Evolutionary conservation across 2,888 invertebrate species (phyloP).

Genomic region (Synanthedon andrenaeformis): DNA sequence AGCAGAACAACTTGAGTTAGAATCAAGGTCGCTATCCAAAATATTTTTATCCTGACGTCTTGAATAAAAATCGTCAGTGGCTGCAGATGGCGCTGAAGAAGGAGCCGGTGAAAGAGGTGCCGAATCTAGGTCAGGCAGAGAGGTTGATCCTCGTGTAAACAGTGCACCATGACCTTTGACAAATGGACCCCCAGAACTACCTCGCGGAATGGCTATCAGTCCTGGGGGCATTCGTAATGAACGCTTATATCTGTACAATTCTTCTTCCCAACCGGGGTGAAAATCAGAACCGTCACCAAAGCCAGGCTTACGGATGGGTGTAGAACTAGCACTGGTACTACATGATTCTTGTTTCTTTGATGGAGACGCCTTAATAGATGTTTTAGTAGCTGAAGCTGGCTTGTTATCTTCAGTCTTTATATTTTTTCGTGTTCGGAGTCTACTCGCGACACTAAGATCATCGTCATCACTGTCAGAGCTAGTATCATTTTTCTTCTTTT

Average conservation of each 20-base stretch:
- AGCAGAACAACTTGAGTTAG: slow-evolving; percentile 74
- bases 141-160: slow-evolving; percentile 77
- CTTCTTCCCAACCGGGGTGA: slow-evolving; percentile 86
- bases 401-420: slow-evolving; percentile 57
- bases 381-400: slow-evolving; percentile 24
- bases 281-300: slow-evolving; percentile 80
- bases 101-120: slow-evolving; percentile 78
- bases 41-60: slow-evolving; percentile 57
- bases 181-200: slow-evolving; percentile 69
- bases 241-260: slow-evolving; percentile 84
- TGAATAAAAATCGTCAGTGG: slow-evolving; percentile 68
- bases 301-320: slow-evolving; percentile 64
- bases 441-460: slow-evolving; percentile 43
- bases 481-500: slow-evolving; percentile 33
- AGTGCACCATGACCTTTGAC: slow-evolving; percentile 36
- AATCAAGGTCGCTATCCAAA: slow-evolving; percentile 75
- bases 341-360: slow-evolving; percentile 43
- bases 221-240: slow-evolving; percentile 85
- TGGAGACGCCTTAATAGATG: slow-evolving; percentile 41
- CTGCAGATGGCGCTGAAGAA: slow-evolving; percentile 71
- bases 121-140: slow-evolving; percentile 82
- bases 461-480: slow-evolving; percentile 58
- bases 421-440: slow-evolving; percentile 59
- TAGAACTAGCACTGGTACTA: slow-evolving; percentile 41
- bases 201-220: slow-evolving; percentile 82